Evolutionary conservation across 2,888 invertebrate genomes (phyloP), one percentile per base, ranked within the genome.

Genomic region (Palloptera scutellata): DNA sequence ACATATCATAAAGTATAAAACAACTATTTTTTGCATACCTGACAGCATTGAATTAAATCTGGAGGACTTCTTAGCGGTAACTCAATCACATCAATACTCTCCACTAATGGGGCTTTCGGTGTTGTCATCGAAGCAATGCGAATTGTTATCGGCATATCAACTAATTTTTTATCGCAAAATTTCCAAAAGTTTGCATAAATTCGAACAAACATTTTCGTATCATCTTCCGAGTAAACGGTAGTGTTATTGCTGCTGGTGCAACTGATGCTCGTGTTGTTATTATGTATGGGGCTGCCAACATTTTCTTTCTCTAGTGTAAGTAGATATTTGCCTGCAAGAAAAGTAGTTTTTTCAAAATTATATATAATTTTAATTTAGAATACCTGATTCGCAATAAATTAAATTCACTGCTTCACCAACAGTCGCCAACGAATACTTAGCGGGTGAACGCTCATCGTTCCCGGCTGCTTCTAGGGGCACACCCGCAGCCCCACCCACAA

Each of bases 41-140:
- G 90, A 74, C 91, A 91, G 73, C 90, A 90, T 9, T 89, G 88
- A 63, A 91, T 88, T 55, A 86, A 81, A 67, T 88, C 87, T 0
- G 91, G 90, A 60, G 89, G 78, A 76, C 81, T 83, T 66, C 87
- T 87, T 4, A 91, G 82, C 0, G 92, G 92, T 57, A 93, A 84
- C 80, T 92, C 92, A 70, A 93, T 91, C 86, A 92, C 91, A 83
- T 92, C 91, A 62, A 91, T 86, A 67, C 89, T 87, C 73, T 89
- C 87, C 0, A 88, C 87, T 68, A 90, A 86, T 72, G 88, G 88
- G 11, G 88, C 87, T 61, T 91, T 91, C 0, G 92, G 92, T 12
- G 92, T 92, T 0, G 91, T 91, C 76, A 91, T 86, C 1, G 92
- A 92, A 2, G 92, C 92, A 67, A 92, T 92, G 63, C 92, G 85